Percentiles rank a stretch among this genome's conserved stretches.
These are phyloP conservation scores for Brachirus orientalis DNA, from an alignment of 2,113 vertebrate species.

Conservation along the genomic window DNA sequence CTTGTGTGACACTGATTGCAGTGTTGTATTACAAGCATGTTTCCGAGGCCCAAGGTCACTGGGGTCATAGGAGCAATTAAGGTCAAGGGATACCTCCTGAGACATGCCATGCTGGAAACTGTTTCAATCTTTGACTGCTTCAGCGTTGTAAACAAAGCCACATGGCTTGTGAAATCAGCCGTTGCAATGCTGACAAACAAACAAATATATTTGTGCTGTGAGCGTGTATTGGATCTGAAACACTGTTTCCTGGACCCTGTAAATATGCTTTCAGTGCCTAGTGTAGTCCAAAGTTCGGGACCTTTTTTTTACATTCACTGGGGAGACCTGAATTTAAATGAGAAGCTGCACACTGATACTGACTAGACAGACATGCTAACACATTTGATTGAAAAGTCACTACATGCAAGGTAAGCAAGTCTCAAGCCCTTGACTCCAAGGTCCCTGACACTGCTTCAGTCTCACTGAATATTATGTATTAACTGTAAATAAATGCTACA, in stretches of 20 bases:
- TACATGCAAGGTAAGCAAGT: conserved; percentile 72
- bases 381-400: conserved; percentile 57
- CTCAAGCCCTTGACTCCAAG: conserved; percentile 51
- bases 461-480: conserved; percentile 51
- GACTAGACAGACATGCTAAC: no score
- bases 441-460: conserved; percentile 54
- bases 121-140: neutral
- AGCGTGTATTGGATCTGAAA: conserved; percentile 70
- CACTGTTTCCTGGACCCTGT: conserved; percentile 65
- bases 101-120: conserved; percentile 58
- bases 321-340: conserved; percentile 46
- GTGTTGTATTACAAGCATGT: conserved; percentile 11
- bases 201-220: conserved; percentile 19
- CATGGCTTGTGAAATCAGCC: neutral
- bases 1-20: conserved; percentile 3
- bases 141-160: conserved; percentile 11
- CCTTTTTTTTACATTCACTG: conserved; percentile 48
- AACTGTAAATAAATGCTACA: conserved; percentile 40
- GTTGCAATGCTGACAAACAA: neutral
- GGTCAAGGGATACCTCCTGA: conserved; percentile 68
- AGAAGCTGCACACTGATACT: conserved; percentile 65
- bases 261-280: conserved; percentile 66
- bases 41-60: conserved; percentile 63
- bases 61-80: conserved; percentile 63
- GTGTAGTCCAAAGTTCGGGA: conserved; percentile 67